These are phyloP conservation scores for Lateolabrax maculatus DNA, from an alignment of 2,797 vertebrate species.

Conservation along the genomic window DNA sequence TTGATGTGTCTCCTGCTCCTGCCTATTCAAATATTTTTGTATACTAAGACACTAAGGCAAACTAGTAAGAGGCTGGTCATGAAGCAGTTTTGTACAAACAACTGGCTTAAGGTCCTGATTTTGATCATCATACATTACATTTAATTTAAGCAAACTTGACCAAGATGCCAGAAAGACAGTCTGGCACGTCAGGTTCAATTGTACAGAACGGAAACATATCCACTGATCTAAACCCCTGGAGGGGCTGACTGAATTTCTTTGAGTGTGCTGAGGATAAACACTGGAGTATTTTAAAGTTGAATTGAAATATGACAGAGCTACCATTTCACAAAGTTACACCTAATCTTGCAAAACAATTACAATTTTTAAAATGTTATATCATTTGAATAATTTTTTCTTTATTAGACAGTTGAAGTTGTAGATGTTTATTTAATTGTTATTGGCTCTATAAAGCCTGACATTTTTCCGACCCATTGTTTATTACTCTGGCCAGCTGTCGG, in stretches of 20 bases:
- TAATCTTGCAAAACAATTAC: too few species aligned
- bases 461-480: neutral
- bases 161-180: neutral
- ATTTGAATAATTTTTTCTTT: too few species aligned
- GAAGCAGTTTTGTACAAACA: neutral
- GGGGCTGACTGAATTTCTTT: neutral
- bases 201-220: neutral
- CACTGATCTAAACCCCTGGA: neutral
- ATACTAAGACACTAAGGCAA: neutral
- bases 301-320: neutral
- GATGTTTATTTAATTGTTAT: too few species aligned
- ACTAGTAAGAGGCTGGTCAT: neutral
- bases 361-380: too few species aligned
- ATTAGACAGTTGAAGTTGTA: too few species aligned
- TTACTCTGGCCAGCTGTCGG: neutral
- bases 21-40: neutral
- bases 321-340: too few species aligned
- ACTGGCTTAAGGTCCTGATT: neutral
- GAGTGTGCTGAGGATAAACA: neutral
- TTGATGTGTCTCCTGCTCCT: neutral
- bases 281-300: neutral
- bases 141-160: neutral
- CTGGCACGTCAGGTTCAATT: neutral
- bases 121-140: neutral
- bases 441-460: neutral